Percentiles rank a stretch among this genome's conserved stretches.
Conservation (phyloP, 1,140 invertebrate species). For the Drosophila lacteicornis region DNA sequence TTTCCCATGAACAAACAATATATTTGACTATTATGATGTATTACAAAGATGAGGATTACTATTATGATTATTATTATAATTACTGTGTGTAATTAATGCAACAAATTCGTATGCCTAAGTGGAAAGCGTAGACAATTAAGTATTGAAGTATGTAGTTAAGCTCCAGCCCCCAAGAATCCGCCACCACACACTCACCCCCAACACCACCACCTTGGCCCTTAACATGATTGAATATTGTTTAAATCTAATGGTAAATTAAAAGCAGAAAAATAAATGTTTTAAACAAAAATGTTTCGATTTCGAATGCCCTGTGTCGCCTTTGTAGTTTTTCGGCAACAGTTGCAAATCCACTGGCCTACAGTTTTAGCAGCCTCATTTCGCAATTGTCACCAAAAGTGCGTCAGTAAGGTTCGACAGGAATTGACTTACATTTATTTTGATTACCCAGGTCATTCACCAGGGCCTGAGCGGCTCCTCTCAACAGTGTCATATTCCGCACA, state of each 20-base stretch:
- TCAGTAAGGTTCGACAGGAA: conserved; percentile 39
- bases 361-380: conserved; percentile 25
- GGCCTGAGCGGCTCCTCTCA: conserved; percentile 11
- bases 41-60: conserved; percentile 58
- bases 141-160: conserved; percentile 75
- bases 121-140: conserved; percentile 68
- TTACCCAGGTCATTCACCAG: conserved; percentile 34
- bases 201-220: conserved; percentile 40
- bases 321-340: neutral
- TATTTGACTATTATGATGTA: conserved; percentile 77
- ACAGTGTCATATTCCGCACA: conserved; percentile 42
- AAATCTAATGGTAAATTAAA: conserved; percentile 72
- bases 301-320: neutral
- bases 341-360: conserved; percentile 5
- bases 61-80: conserved; percentile 74
- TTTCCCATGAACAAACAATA: conserved; percentile 67
- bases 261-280: conserved; percentile 80
- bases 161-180: neutral
- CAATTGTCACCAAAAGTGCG: conserved; percentile 36
- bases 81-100: conserved; percentile 78
- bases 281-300: conserved; percentile 49
- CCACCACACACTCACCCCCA: conserved; percentile 2
- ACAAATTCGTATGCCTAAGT: conserved; percentile 65
- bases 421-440: conserved; percentile 47
- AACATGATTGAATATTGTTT: conserved; percentile 80